Base-by-base conservation (phyloP, 1,140 invertebrate genomes). In the Hirudo medicinalis region DNA sequence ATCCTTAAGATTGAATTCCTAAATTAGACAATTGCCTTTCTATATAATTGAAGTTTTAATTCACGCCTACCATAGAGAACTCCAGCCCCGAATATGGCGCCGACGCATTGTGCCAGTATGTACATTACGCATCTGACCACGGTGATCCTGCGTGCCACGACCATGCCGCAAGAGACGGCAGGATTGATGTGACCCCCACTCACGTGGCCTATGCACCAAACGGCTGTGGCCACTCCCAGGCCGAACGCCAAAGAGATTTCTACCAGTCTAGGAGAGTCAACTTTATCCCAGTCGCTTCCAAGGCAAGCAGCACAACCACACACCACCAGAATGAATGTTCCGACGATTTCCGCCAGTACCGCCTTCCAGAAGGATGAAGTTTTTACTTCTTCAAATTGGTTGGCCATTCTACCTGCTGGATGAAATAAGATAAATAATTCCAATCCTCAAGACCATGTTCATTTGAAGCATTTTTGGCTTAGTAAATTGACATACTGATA, bases 211-310 rank as follows among this genome's bases (percentile, higher is more conserved):
- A 80, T 77, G 54, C 74, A 72, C 80, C 79, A 79, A 13, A 80
- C 78, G 72, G 49, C 15, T 43, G 90, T 89, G 29, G 89, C 91
- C 67, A 94, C 90, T 19, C 88, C 86, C 20, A 95, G 85, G 70
- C 92, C 92, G 81, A 95, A 95, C 71, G 89, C 87, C 60, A 95
- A 85, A 29, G 90, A 87, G 74, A 94, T 92, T 73, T 90, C 87
- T 0, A 91, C 87, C 29, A 89, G 81, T 8, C 84, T 83, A 40
- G 80, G 79, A 60, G 77, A 0, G 79, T 82, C 22, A 76, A 78
- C 36, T 77, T 77, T 75, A 90, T 86, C 20, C 91, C 69, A 49
- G 19, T 36, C 92, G n/a, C 91, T 91, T 4, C 25, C 29, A 9
- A 71, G 27, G 32, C 25, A 29, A 19, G 70, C 22, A 29, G 53